Percentiles rank a stretch among this genome's conserved stretches.
Conservation (phyloP, 1,140 invertebrate species). For the Notospermus geniculatus region DNA sequence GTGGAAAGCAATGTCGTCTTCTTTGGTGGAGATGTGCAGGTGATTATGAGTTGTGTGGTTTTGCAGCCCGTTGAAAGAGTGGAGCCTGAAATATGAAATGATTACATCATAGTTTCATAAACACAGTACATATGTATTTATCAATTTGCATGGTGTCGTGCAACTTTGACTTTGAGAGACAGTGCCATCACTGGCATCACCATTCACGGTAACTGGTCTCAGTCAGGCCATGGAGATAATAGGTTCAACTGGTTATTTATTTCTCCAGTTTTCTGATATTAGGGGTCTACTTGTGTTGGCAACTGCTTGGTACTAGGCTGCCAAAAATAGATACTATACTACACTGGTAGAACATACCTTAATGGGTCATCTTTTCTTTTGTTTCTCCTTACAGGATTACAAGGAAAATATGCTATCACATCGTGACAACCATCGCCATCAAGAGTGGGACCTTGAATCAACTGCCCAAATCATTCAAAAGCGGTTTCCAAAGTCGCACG, state of each 20-base stretch:
- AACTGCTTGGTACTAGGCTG: too few relatives aligned
- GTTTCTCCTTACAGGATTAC: constrained; percentile 67
- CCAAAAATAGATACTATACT: too few relatives aligned
- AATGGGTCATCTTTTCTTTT: constrained; percentile 1
- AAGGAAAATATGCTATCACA: constrained; percentile 73
- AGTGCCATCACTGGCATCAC: too few relatives aligned
- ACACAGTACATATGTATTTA: background rate
- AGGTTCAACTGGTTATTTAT: too few relatives aligned
- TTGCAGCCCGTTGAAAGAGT: background rate
- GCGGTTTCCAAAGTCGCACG: constrained; percentile 68
- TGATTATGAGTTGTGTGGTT: constrained; percentile 39
- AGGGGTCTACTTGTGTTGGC: too few relatives aligned
- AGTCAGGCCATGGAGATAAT: too few relatives aligned
- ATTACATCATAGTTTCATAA: constrained; percentile 15
- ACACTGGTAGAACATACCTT: background rate
- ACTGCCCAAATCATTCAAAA: constrained; percentile 67
- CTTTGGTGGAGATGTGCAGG: constrained; percentile 87
- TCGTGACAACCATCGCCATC: constrained; percentile 69
- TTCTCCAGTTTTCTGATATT: too few relatives aligned
- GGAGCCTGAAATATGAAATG: too few relatives aligned
- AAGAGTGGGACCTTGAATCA: constrained; percentile 75
- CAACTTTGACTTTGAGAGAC: too few relatives aligned
- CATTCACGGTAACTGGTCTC: too few relatives aligned
- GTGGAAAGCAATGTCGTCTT: constrained; percentile 73
- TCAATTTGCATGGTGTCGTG: too few relatives aligned